These are phyloP conservation scores for Eupeodes latifasciatus DNA, from an alignment of 2,888 invertebrate species.

Conservation along the genomic window DNA sequence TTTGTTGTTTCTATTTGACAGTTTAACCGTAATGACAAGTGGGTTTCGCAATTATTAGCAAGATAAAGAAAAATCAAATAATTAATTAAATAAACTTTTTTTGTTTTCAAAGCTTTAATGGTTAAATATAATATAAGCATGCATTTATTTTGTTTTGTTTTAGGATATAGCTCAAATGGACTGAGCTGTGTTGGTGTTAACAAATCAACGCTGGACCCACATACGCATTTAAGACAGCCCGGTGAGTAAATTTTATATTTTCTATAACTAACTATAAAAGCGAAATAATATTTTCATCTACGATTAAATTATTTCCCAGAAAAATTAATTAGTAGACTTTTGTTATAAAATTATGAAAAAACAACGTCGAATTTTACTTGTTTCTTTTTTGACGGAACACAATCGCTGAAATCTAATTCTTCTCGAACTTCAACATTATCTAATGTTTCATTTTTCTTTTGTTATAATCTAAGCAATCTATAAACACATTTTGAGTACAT, in stretches of 20 bases:
- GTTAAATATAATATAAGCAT: background rate
- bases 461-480: too few relatives aligned
- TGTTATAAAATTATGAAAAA: too few relatives aligned
- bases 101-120: slow-evolving; percentile 4
- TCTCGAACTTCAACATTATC: too few relatives aligned
- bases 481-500: too few relatives aligned
- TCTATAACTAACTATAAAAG: background rate
- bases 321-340: too few relatives aligned
- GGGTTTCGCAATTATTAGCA: slow-evolving; percentile 1
- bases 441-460: too few relatives aligned
- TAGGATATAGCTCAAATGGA: slow-evolving; percentile 94
- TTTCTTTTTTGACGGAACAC: too few relatives aligned
- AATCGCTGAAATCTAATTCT: too few relatives aligned
- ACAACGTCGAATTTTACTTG: too few relatives aligned
- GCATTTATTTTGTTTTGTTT: slow-evolving; percentile 83
- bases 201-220: slow-evolving; percentile 93
- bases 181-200: slow-evolving; percentile 86
- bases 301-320: too few relatives aligned
- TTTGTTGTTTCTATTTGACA: slow-evolving; percentile 45
- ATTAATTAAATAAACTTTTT: slow-evolving; percentile 17
- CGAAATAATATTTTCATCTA: too few relatives aligned
- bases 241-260: slow-evolving; percentile 85
- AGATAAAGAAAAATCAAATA: slow-evolving; percentile 42
- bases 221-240: slow-evolving; percentile 95
- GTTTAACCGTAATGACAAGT: slow-evolving; percentile 57